These are phyloP conservation scores for Atherinosoma microstoma DNA, from an alignment of 2,797 vertebrate genomes.

Conservation along the genomic window DNA sequence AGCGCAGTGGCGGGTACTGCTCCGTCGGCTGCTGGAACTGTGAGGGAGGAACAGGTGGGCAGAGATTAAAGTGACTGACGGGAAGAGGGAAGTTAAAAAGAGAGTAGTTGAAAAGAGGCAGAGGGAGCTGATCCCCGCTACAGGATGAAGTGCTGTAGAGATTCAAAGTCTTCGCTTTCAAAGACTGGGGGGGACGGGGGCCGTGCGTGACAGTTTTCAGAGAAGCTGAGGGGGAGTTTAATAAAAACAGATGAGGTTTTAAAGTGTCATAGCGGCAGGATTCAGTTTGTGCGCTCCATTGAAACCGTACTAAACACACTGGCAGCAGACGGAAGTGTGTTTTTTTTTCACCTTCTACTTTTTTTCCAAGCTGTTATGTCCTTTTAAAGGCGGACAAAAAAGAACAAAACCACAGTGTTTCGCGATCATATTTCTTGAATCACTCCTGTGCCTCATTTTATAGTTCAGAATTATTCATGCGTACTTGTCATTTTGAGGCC, in stretches of 20 bases:
- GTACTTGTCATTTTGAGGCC: not conserved
- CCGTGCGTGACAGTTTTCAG: conserved; percentile 3
- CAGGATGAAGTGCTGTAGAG: conserved; percentile 24
- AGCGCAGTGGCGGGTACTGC: conserved; percentile 92
- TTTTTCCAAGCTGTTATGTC: not conserved
- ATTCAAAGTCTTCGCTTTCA: conserved; percentile 33
- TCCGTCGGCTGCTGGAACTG: conserved; percentile 93
- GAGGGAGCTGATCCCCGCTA: conserved; percentile 9
- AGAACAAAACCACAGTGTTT: not conserved
- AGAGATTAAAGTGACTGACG: conserved; percentile 28
- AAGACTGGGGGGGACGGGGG: conserved; percentile 1
- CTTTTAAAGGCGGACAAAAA: not conserved
- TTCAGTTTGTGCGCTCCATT: conserved; percentile 20
- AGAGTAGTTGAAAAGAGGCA: not conserved
- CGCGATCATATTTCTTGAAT: not conserved
- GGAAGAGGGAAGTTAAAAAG: conserved; percentile 6
- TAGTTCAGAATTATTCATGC: not conserved
- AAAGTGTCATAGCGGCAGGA: conserved; percentile 36
- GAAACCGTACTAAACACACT: conserved; percentile 13
- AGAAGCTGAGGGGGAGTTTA: conserved; percentile 14
- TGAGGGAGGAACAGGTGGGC: not conserved
- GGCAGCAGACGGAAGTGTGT: not conserved
- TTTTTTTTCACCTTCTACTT: conserved; percentile 8
- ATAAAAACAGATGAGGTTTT: conserved; percentile 32
- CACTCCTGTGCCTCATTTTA: not conserved